phyloP scores from a whole-genome alignment of 23 tunicate genomes.

The Trididemnum clinides region DNA sequence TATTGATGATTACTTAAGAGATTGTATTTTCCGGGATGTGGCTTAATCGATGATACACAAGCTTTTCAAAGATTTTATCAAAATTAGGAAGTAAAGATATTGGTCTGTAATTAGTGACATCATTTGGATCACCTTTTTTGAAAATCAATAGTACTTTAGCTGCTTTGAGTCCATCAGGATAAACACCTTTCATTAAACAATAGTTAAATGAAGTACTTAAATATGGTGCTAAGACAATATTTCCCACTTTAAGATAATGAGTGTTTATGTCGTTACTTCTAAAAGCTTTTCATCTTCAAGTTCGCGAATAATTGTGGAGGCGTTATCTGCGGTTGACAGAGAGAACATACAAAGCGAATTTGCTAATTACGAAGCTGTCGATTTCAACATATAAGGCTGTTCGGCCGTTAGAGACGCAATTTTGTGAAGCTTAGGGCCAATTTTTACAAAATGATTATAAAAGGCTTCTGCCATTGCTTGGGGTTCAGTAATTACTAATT shows the following conservation, averaged over 20 bases:
- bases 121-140: background rate
- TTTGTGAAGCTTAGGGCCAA: background rate
- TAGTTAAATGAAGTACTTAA: background rate
- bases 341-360: background rate
- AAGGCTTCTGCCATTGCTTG: background rate
- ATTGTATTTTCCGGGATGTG: too few relatives aligned
- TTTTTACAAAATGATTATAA: background rate
- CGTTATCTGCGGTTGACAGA: too few relatives aligned
- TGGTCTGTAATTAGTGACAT: too few relatives aligned
- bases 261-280: background rate
- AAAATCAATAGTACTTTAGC: too few relatives aligned
- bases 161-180: too few relatives aligned
- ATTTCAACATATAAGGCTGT: background rate
- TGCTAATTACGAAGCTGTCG: background rate
- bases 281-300: too few relatives aligned
- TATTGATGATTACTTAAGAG: too few relatives aligned
- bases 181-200: background rate
- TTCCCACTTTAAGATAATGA: background rate
- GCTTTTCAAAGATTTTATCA: background rate
- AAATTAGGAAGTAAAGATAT: too few relatives aligned
- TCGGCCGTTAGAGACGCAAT: background rate
- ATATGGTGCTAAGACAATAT: background rate
- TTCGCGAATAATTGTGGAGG: too few relatives aligned
- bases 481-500: too few relatives aligned
- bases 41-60: too few relatives aligned